Evolutionary conservation across 2,113 vertebrate genomes (phyloP).

Genomic region (Siniperca knerii): DNA sequence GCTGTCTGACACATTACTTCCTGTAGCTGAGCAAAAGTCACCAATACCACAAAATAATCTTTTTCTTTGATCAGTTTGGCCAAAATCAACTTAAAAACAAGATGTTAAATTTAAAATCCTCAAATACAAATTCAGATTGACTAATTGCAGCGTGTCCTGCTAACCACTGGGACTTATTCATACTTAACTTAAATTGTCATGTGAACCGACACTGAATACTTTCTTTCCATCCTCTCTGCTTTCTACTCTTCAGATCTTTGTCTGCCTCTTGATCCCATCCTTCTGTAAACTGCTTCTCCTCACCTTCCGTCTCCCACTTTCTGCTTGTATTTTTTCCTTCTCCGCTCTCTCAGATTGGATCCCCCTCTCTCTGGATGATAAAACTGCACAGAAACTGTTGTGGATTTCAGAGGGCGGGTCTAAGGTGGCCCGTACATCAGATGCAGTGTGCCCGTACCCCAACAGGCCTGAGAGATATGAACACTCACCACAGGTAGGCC

Average conservation of each 20-base stretch:
- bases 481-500: constrained; percentile 80
- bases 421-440: constrained; percentile 80
- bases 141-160: too few relatives aligned
- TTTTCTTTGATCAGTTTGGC: too few relatives aligned
- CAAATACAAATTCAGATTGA: too few relatives aligned
- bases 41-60: background rate
- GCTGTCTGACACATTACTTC: too few relatives aligned
- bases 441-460: constrained; percentile 82
- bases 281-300: background rate
- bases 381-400: constrained; percentile 84
- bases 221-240: background rate
- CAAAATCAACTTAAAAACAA: too few relatives aligned
- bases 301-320: rapidly evolving
- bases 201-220: too few relatives aligned
- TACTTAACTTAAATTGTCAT: too few relatives aligned
- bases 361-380: constrained; percentile 80
- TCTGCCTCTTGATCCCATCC: background rate
- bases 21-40: background rate
- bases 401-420: constrained; percentile 81
- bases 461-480: constrained; percentile 85
- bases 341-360: constrained; percentile 76
- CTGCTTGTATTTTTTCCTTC: background rate
- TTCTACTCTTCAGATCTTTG: background rate
- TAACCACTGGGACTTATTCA: too few relatives aligned
- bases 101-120: too few relatives aligned